phyloP scores from a whole-genome alignment of 2,888 invertebrate genomes.

The Phasia obesa region DNA sequence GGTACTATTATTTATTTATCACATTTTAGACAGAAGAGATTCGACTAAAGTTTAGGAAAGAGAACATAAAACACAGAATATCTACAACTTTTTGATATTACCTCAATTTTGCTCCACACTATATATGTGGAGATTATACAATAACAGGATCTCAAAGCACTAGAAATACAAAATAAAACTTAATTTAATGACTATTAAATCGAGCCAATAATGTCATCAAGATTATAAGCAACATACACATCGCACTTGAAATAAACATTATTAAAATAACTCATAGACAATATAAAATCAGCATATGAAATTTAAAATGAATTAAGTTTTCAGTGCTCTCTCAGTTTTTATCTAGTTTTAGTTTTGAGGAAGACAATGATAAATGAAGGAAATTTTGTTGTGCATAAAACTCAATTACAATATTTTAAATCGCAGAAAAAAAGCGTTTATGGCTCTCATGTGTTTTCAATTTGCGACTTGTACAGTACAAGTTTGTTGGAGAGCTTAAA shows the following conservation, averaged over 20 bases:
- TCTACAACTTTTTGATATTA: too few relatives aligned
- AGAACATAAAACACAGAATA: too few relatives aligned
- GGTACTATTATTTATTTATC: too few relatives aligned
- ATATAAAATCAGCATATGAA: conserved; percentile 48
- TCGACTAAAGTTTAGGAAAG: too few relatives aligned
- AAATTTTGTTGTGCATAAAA: conserved; percentile 49
- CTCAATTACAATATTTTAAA: conserved; percentile 30
- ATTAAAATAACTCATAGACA: conserved; percentile 14
- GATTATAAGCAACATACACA: conserved; percentile 48
- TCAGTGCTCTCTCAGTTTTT: not conserved
- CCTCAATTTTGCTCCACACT: too few relatives aligned
- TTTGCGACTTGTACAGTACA: not conserved
- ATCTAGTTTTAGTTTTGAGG: not conserved
- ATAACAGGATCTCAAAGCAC: conserved; percentile 36
- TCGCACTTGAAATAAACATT: conserved; percentile 18
- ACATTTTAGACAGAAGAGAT: too few relatives aligned
- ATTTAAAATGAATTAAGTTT: conserved; percentile 37
- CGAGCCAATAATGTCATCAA: conserved; percentile 68
- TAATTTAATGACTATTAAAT: conserved; percentile 59
- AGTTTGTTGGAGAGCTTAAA: not conserved
- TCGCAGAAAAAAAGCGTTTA: conserved; percentile 34
- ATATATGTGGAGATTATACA: not conserved
- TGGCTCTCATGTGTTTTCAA: conserved; percentile 20
- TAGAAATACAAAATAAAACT: conserved; percentile 8
- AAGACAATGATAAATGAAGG: conserved; percentile 67